Conservation (phyloP, 2,113 vertebrate genomes). For the Prochilodus magdalenae region DNA sequence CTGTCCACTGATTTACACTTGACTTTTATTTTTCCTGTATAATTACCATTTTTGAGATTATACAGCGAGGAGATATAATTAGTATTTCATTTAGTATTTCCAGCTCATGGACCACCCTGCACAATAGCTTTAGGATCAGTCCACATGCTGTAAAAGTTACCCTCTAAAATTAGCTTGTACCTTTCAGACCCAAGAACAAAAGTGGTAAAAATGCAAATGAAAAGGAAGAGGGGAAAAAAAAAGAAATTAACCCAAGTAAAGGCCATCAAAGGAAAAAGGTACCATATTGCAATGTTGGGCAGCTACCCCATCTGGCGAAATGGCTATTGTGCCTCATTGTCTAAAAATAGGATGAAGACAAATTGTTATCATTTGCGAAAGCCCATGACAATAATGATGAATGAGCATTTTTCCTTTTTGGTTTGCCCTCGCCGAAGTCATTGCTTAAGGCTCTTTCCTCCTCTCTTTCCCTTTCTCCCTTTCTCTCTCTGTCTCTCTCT, state of each 20-base stretch:
- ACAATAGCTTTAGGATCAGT: not conserved
- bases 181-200: slow-evolving; percentile 18
- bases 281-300: slow-evolving; percentile 89
- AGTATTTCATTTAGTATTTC: not conserved
- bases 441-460: slow-evolving; percentile 95
- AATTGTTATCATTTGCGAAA: slow-evolving; percentile 99
- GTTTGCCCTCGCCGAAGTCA: slow-evolving; percentile 95
- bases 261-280: slow-evolving; percentile 67
- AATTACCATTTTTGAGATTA: no score
- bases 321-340: slow-evolving; percentile 99
- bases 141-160: slow-evolving; percentile 14
- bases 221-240: slow-evolving; percentile 68
- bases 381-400: slow-evolving; percentile 99
- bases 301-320: slow-evolving; percentile 97
- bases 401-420: slow-evolving; percentile 91
- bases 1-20: no score
- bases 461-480: slow-evolving; percentile 50
- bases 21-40: no score
- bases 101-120: not conserved
- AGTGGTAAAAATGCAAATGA: slow-evolving; percentile 67
- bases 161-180: not conserved
- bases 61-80: not conserved
- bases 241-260: slow-evolving; percentile 79
- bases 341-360: slow-evolving; percentile 99
- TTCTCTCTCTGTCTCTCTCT: slow-evolving; percentile 35